Evolutionary conservation across 2,888 invertebrate genomes (phyloP), one percentile per base, ranked within the genome.

Genomic region (Cerceris rybyensis): DNA sequence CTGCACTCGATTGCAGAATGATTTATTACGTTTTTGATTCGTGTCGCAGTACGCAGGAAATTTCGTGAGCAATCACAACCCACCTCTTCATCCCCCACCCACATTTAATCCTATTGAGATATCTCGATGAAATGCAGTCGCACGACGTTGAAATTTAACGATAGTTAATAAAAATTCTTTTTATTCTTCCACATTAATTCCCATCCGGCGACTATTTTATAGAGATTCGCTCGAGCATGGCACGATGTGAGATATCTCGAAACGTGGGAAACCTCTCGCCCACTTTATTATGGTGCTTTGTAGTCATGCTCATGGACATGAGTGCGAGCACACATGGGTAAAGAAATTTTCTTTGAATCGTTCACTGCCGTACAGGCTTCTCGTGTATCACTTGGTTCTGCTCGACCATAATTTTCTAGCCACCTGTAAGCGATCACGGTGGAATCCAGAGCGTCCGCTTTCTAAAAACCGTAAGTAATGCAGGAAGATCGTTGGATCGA

Each of bases 401-500:
- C 52, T 17, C 76, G 65, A 52, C 75, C 70, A 80, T 82, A 82
- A 86, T 86, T 85, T 76, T 54, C 80, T 76, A 80, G 72, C 81
- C 84, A 82, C 70, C 84, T 84, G 84, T 73, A 77, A 76, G 69
- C 79, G 78, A 83, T 81, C 86, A 70, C 70, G 76, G 41, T 75
- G 84, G 86, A 85, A 85, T 85, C 72, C 86, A 77, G 86, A 85
- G 76, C 86, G 85, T 75, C 82, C 78, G 85, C 86, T 86, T 86
- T 86, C 86, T 87, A 86, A 87, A 87, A 85, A 87, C 78, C 76
- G 78, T 72, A 77, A 77, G 83, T 68, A 75, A 78, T 73, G 78
- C 86, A 61, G 55, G 82, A 82, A 71, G 86, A 86, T 85, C 81
- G 81, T 78, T 69, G 54, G 68, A 68, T 72, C 75, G 83, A 85